Base-by-base conservation (phyloP, 2,797 vertebrate species). In the Anas georgica region DNA sequence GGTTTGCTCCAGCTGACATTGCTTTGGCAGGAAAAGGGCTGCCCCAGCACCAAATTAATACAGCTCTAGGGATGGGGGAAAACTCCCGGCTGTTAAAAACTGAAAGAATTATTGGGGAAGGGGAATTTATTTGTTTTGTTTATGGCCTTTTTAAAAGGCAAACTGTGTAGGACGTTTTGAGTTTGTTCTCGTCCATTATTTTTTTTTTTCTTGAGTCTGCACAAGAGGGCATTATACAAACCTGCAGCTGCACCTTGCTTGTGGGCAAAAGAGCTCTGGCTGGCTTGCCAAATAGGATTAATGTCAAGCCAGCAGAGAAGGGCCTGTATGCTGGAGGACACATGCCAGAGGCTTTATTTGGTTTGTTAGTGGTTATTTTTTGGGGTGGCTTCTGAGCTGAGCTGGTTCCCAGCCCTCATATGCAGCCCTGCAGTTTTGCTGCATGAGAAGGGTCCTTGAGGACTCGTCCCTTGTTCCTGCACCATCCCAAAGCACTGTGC, bases 241-340 rank as follows among this genome's bases (percentile, higher is more conserved):
- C 88, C 88, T 76, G 77, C 81, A 86, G 73, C 85, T 91, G 94
- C 82, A 79, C 73, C 91, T 86, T 68, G 77, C 88, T 79, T 4
- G 29, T 33, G 77, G 60, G 70, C 91, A 74, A 54, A 45, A 56
- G 37, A 76, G 72, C 69, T 60, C 13, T 62, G 1, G 8, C 35
- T 64, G 58, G 12, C n/a, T 55, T 93, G 86, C 94, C 94, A 92
- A 87, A 26, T 43, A 33, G 92, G 92, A 92, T 94, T 92, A 80
- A 64, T 87, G 85, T 48, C 78, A 48, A 69, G 88, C 63, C 3
- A 12, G 92, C 75, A 80, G 68, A 55, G 79, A 43, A 91, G n/a
- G 78, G 56, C 59, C 82, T 12, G 39, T 18, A 73, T 92, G 91
- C 95, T 87, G 82, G 84, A 89, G 85, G 73, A 52, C 25, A 12